These are phyloP conservation scores for Leptinotarsa juncta DNA, from an alignment of 2,888 invertebrate genomes.

Conservation along the genomic window DNA sequence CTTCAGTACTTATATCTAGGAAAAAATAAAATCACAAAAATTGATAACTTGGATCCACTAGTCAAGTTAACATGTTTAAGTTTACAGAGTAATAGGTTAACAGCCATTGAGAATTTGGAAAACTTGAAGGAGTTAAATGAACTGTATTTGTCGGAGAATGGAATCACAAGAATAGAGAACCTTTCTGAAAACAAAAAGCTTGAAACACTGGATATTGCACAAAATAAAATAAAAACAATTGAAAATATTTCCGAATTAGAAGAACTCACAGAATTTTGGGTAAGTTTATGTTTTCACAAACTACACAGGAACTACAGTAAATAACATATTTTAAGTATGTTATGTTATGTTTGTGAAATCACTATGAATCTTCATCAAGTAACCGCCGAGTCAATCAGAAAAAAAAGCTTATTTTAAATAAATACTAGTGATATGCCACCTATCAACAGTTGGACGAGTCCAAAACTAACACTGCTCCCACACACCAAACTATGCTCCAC, in stretches of 20 bases:
- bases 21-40: slow-evolving; percentile 93
- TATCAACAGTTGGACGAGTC: too few species aligned
- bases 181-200: slow-evolving; percentile 76
- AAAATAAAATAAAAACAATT: slow-evolving; percentile 85
- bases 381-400: too few species aligned
- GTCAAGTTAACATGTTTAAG: slow-evolving; percentile 83
- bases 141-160: slow-evolving; percentile 94
- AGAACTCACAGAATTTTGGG: slow-evolving; percentile 95
- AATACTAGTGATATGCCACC: too few species aligned
- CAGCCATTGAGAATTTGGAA: slow-evolving; percentile 87
- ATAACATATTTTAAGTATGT: background rate
- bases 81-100: slow-evolving; percentile 90
- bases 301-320: background rate
- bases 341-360: background rate
- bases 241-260: slow-evolving; percentile 81
- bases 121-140: slow-evolving; percentile 81
- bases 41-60: slow-evolving; percentile 83
- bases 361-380: too few species aligned
- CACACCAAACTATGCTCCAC: too few species aligned
- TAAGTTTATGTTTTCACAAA: slow-evolving; percentile 64
- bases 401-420: too few species aligned
- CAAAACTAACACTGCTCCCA: too few species aligned
- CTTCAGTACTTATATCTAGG: slow-evolving; percentile 88
- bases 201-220: slow-evolving; percentile 90
- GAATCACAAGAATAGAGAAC: slow-evolving; percentile 83